phyloP scores from a whole-genome alignment of 1,140 invertebrate genomes.

The Brachionus asplanchnoidis region DNA sequence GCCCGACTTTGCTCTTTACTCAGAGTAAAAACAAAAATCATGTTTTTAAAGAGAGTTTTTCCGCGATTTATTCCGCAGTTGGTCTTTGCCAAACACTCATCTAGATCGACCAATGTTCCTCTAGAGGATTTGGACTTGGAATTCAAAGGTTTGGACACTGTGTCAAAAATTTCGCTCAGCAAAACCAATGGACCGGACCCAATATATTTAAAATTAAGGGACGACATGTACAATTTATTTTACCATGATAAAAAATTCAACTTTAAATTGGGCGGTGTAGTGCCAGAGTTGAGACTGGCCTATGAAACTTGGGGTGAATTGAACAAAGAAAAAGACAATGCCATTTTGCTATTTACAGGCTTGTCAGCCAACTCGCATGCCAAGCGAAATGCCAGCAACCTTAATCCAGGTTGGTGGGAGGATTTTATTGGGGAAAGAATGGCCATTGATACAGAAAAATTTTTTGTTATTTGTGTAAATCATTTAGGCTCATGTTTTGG shows the following conservation, averaged over 20 bases:
- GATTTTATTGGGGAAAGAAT: constrained; percentile 56
- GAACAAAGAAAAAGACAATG: constrained; percentile 53
- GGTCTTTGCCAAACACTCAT: neutral
- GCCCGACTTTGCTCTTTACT: neutral
- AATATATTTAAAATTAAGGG: neutral
- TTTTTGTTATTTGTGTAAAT: constrained; percentile 57
- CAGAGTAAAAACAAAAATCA: constrained; percentile 21
- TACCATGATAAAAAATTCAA: neutral
- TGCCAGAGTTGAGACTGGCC: constrained; percentile 53
- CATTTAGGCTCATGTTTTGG: constrained; percentile 57
- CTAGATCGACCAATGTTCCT: neutral
- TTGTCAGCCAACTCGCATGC: constrained; percentile 56
- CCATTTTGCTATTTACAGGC: constrained; percentile 54
- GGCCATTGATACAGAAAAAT: constrained; percentile 56
- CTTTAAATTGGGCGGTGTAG: constrained; percentile 44
- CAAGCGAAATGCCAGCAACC: constrained; percentile 52
- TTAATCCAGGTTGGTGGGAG: constrained; percentile 57
- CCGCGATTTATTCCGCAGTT: neutral
- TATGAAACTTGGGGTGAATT: constrained; percentile 58
- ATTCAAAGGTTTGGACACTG: neutral
- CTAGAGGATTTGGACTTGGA: constrained; percentile 14
- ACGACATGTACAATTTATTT: constrained; percentile 23
- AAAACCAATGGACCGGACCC: constrained; percentile 14
- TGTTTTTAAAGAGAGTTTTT: neutral
- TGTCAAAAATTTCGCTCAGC: neutral